These are phyloP conservation scores for Cryptus armator DNA, from an alignment of 2,888 invertebrate genomes.

Conservation along the genomic window DNA sequence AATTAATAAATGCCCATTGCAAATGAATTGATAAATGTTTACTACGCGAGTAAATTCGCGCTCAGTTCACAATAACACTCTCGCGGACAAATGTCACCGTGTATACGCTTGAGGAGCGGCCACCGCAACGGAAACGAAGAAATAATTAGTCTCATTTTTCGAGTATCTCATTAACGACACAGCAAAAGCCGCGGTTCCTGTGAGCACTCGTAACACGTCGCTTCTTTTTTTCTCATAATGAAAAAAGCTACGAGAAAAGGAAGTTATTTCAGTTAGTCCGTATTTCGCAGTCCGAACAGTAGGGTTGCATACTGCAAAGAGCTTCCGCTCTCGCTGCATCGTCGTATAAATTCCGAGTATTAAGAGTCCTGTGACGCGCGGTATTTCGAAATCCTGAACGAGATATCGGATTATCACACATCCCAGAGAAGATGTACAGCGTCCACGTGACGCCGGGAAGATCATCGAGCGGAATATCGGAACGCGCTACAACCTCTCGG, in stretches of 20 bases:
- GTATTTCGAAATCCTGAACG: slow-evolving; percentile 10
- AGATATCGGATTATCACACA: background rate
- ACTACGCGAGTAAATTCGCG: background rate
- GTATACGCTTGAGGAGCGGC: slow-evolving; percentile 9
- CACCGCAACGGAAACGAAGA: slow-evolving; percentile 54
- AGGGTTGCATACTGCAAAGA: slow-evolving; percentile 1
- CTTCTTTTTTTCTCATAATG: slow-evolving; percentile 51
- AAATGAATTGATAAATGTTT: background rate
- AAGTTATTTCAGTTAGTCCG: slow-evolving; percentile 52
- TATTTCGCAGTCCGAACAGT: slow-evolving; percentile 34
- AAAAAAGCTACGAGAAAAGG: slow-evolving; percentile 39
- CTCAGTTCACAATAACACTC: background rate
- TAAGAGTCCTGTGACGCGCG: slow-evolving; percentile 3
- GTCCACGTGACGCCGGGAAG: slow-evolving; percentile 81
- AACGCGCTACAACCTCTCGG: slow-evolving; percentile 74
- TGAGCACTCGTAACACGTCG: slow-evolving; percentile 40
- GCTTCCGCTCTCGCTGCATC: slow-evolving; percentile 13
- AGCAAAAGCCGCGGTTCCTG: slow-evolving; percentile 35
- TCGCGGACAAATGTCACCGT: slow-evolving; percentile 28
- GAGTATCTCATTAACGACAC: slow-evolving; percentile 79
- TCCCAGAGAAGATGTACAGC: slow-evolving; percentile 78
- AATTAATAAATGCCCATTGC: background rate
- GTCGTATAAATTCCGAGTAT: slow-evolving; percentile 15
- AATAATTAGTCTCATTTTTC: slow-evolving; percentile 78
- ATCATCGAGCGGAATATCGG: slow-evolving; percentile 77